Base-by-base conservation (phyloP, 2,797 vertebrate genomes). In the Coregonus sp. region DNA sequence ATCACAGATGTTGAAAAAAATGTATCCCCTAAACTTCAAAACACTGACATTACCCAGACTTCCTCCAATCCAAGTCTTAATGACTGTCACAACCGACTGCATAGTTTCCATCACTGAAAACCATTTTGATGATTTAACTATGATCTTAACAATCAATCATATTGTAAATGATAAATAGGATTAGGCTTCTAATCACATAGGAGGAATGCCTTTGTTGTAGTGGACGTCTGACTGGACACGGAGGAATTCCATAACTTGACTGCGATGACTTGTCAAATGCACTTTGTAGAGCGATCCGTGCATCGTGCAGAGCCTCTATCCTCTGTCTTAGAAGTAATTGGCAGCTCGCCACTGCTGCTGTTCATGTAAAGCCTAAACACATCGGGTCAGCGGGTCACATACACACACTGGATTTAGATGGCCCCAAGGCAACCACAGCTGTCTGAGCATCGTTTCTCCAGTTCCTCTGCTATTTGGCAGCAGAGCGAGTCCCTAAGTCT, bases 151-250 rank as follows among this genome's bases (percentile, higher is more conserved):
- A 54, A 72, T 56, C 71, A 16, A 56, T 73, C 72, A 59, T 35
- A 33, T 73, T 73, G 25, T 18, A 29, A 67, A 66, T 50, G 61
- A 51, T 66, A 75, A 75, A 75, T 75, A 66, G 40, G 73, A 75
- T 75, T 67, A 75, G 35, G 25, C 29, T 40, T 50, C 40, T 18
- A 67, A 75, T 66, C 20, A 56, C 37, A 14, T 18, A 18, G 15
- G 15, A 51, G 50, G 37, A 59, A 66, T 50, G 59, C 25, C 59
- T 74, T 74, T 65, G 73, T 29, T 66, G 59, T 74, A 29, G 6
- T 4, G 35, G n/a, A 47, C 0, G 25, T 14, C 11, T 47, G 61
- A 50, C 20, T 15, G 25, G 33, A 73, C 31, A 9, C 3, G 50
- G 70, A 52, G 3, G 25, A 31, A 75, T 37, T 16, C 18, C 11